A percentile compares a stretch with the other conserved stretches of the same genome.
These are phyloP conservation scores for Choloepus hoffmanni DNA, from an alignment of 2,113 vertebrate genomes.

Conservation along the genomic window DNA sequence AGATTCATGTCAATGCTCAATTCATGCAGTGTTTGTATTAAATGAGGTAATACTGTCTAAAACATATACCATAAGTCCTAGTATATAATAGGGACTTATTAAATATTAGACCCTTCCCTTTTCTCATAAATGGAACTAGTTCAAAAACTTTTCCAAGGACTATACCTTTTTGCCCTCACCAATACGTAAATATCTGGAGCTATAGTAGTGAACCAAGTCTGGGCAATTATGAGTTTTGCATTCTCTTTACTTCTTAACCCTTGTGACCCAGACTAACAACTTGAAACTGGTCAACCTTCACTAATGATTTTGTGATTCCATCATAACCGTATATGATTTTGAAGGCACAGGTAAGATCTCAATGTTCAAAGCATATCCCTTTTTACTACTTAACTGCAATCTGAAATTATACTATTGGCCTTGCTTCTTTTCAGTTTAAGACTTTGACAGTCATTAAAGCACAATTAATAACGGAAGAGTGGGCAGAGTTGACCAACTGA, in stretches of 20 bases:
- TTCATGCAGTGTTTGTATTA: rapidly evolving
- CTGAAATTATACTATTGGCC: neutral
- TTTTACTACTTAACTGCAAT: too few relatives aligned
- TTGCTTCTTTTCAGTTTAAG: neutral
- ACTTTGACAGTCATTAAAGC: rapidly evolving
- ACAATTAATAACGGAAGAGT: too few relatives aligned
- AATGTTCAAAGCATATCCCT: neutral
- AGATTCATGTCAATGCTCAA: neutral
- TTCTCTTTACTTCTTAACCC: neutral
- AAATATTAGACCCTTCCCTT: rapidly evolving
- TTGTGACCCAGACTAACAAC: neutral
- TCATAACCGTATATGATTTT: too few relatives aligned
- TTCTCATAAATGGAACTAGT: rapidly evolving
- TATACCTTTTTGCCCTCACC: rapidly evolving
- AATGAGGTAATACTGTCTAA: neutral
- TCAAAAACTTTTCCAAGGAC: neutral
- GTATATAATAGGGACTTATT: neutral
- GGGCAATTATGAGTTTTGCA: neutral
- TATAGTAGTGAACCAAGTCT: too few relatives aligned
- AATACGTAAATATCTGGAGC: neutral
- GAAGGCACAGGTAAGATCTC: neutral
- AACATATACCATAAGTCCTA: neutral
- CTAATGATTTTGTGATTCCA: too few relatives aligned
- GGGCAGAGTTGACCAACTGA: neutral
- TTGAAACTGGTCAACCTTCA: rapidly evolving